Base-by-base conservation (phyloP, 2,797 vertebrate genomes). In the Siniperca obscura region DNA sequence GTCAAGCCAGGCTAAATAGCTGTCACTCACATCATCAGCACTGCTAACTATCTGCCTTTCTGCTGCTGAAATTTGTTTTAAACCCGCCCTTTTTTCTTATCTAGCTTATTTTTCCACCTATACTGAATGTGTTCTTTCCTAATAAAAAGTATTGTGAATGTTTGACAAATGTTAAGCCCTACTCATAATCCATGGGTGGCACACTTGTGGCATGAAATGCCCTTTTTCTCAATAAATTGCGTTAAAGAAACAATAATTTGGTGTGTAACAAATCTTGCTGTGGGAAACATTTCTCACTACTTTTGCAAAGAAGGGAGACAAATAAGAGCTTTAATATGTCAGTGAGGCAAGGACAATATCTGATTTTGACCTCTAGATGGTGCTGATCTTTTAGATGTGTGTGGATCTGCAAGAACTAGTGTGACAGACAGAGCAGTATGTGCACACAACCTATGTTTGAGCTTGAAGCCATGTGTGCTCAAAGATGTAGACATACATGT, bases 321-420 rank as follows among this genome's bases (percentile, higher is more conserved):
- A 42, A 46, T 46, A 73, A 72, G 25, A 34, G 34, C 36, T 59
- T 66, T 17, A 19, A 48, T 6, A 12, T 19, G 2, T 52, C 3
- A 64, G 16, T 2, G 48, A 74, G 68, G 19, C 25, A 12, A 21
- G 38, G 17, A 85, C 89, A 86, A 7, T 92, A 22, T 60, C 76
- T 13, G 40, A 0, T 7, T 83, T 7, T 78, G 87, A 90, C 94
- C 96, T 96, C 96, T 97, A 97, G 98, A 97, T 98, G 98, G 98
- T 94, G 97, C 97, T 98, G 94, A 95, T 94, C 96, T 95, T 93
- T 94, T 92, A 94, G 90, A 87, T 94, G 96, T 97, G 92, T 73
- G 69, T 19, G 60, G 7, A 40, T 82, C 59, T 25, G 74, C 77
- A 70, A 70, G 64, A 76, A 46, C 70, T 44, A 21, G 74, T 70